Percentiles rank a stretch among this genome's conserved stretches.
These are phyloP conservation scores for Cyanocitta stelleri DNA, from an alignment of 2,113 vertebrate species.

Conservation along the genomic window DNA sequence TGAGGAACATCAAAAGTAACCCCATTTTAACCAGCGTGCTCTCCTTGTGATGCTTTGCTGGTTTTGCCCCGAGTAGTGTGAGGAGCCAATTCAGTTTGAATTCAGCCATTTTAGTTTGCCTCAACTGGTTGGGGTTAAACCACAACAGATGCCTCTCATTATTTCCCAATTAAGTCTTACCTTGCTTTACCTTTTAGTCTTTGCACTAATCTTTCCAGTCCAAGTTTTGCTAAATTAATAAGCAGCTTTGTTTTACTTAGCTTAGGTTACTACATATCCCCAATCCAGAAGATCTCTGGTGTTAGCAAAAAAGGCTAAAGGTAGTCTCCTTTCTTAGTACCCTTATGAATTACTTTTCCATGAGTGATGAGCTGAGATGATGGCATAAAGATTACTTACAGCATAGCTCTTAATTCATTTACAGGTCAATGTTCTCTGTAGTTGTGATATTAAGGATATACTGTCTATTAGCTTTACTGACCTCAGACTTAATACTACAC, in stretches of 20 bases:
- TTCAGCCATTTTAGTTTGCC: too few species aligned
- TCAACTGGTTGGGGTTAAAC: not conserved
- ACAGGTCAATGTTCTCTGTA: not conserved
- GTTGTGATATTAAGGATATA: not conserved
- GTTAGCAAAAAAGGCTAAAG: not conserved
- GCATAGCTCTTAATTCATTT: not conserved
- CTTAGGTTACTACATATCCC: not conserved
- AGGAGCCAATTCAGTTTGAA: too few species aligned
- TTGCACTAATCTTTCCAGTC: not conserved
- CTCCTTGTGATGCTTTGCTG: not conserved
- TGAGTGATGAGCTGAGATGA: not conserved
- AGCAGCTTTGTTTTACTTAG: not conserved
- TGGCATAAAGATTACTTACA: not conserved
- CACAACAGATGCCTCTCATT: not conserved
- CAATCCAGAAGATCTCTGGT: not conserved
- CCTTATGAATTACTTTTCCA: not conserved
- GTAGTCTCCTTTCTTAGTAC: not conserved
- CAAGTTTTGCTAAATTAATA: not conserved
- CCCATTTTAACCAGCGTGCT: not conserved
- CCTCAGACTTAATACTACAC: constrained; percentile 2
- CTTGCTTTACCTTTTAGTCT: not conserved
- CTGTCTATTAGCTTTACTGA: constrained; percentile 19
- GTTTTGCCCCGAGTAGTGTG: not conserved
- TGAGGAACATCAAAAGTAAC: not conserved
- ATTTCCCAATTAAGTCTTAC: not conserved